Percentiles rank a stretch among this genome's conserved stretches.
phyloP scores from a whole-genome alignment of 2,888 invertebrate species.

The Osmoderma eremita region DNA sequence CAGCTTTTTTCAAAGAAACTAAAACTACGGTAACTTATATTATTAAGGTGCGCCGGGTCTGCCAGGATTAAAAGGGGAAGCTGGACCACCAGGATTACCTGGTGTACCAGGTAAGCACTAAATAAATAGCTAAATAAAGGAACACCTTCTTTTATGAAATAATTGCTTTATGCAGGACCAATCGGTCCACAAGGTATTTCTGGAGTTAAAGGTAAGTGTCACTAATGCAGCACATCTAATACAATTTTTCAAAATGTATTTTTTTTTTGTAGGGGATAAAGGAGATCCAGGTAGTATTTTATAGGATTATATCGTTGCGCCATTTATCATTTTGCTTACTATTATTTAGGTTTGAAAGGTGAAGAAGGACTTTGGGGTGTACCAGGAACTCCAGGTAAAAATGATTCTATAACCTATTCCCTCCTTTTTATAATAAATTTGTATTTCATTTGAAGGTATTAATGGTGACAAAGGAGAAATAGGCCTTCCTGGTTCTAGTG shows the following conservation, averaged over 20 bases:
- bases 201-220: background rate
- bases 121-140: background rate
- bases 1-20: background rate
- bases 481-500: background rate
- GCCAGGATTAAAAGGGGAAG: background rate
- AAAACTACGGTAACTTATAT: background rate
- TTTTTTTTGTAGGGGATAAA: conserved; percentile 11
- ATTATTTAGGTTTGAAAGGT: background rate
- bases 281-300: background rate
- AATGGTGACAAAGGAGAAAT: conserved; percentile 5
- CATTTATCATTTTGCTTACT: background rate
- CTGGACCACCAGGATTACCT: background rate
- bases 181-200: background rate
- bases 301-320: background rate
- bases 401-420: background rate
- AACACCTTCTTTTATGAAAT: background rate
- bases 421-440: background rate
- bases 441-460: background rate
- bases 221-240: no score
- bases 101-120: no score
- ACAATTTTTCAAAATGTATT: no score
- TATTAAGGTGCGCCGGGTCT: background rate
- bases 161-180: background rate
- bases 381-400: conserved; percentile 9
- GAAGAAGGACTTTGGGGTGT: background rate